Evolutionary conservation across 2,113 vertebrate genomes (phyloP).

Genomic region (Pedetes capensis): DNA sequence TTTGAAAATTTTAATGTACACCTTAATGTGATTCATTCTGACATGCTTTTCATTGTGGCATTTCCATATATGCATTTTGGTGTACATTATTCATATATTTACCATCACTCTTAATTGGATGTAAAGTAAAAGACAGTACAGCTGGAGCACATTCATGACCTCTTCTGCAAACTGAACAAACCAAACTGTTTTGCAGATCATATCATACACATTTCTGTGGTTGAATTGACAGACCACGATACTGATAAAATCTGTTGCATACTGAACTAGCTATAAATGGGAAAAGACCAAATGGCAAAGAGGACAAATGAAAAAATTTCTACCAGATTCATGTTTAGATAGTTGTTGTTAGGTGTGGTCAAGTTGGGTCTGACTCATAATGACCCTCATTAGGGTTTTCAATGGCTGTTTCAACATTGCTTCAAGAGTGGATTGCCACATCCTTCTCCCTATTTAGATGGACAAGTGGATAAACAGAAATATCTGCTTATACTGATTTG

Average conservation of each 20-base stretch:
- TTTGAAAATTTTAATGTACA: too few relatives aligned
- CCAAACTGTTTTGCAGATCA: not conserved
- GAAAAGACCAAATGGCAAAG: not conserved
- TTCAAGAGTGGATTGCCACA: too few relatives aligned
- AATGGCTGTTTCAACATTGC: too few relatives aligned
- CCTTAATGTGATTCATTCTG: too few relatives aligned
- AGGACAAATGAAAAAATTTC: not conserved
- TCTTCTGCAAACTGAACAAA: not conserved
- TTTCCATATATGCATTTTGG: too few relatives aligned
- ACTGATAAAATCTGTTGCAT: not conserved
- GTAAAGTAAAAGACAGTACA: not conserved
- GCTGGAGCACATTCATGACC: not conserved
- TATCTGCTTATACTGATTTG: not conserved
- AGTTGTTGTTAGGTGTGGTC: too few relatives aligned
- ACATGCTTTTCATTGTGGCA: too few relatives aligned
- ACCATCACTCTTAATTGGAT: not conserved
- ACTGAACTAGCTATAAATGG: not conserved
- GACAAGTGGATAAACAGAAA: not conserved
- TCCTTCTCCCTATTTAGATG: too few relatives aligned
- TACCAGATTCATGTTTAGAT: not conserved
- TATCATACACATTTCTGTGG: not conserved
- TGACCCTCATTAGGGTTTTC: too few relatives aligned
- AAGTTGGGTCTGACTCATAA: too few relatives aligned
- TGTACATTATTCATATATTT: too few relatives aligned
- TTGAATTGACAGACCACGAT: not conserved